phyloP scores from a whole-genome alignment of 2,797 vertebrate genomes.

The Chelmon rostratus region DNA sequence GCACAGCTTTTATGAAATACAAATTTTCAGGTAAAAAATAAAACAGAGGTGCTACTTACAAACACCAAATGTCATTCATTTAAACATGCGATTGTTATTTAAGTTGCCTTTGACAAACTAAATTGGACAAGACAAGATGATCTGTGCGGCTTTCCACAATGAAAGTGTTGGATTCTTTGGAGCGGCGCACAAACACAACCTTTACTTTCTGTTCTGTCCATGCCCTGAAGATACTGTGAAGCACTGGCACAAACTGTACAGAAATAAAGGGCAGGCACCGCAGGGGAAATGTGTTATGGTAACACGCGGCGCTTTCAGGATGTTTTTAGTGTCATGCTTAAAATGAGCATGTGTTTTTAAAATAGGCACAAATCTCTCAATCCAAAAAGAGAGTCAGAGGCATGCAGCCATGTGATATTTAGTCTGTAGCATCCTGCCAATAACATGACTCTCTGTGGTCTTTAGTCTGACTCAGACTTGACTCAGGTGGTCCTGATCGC shows the following conservation, averaged over 20 bases:
- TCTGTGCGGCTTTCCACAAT: background rate
- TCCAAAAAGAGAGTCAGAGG: slow-evolving; percentile 41
- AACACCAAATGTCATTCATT: background rate
- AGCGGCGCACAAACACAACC: background rate
- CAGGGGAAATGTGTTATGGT: slow-evolving; percentile 6
- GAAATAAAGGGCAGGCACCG: background rate
- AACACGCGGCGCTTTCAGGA: background rate
- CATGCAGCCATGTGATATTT: slow-evolving; percentile 40
- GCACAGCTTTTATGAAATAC: no score
- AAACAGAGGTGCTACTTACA: no score
- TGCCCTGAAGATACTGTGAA: background rate
- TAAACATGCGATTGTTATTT: background rate
- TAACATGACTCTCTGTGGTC: slow-evolving; percentile 53
- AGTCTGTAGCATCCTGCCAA: slow-evolving; percentile 56
- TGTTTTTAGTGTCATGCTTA: slow-evolving; percentile 15
- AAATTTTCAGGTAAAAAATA: no score
- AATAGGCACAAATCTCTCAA: slow-evolving; percentile 38
- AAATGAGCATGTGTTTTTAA: slow-evolving; percentile 21
- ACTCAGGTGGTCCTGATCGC: slow-evolving; percentile 54
- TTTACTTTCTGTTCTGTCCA: slow-evolving; percentile 8
- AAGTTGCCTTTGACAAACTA: background rate
- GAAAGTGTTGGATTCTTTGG: background rate
- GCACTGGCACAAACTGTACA: slow-evolving; percentile 7
- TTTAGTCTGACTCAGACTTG: slow-evolving; percentile 60
- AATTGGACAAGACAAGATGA: background rate